Evolutionary conservation across 2,888 invertebrate species (phyloP).

Genomic region (Malachius bipustulatus): DNA sequence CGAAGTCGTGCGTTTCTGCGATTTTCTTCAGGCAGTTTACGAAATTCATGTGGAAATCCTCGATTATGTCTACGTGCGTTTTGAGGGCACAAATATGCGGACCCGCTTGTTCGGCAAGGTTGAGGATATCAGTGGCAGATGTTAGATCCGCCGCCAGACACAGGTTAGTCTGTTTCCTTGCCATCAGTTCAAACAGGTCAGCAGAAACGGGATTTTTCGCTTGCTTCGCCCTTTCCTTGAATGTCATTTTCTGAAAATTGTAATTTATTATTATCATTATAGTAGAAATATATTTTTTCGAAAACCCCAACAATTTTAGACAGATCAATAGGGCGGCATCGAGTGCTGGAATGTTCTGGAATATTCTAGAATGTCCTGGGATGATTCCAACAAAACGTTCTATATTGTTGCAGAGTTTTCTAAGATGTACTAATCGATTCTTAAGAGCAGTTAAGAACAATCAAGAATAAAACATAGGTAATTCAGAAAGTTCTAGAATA

Average conservation of each 20-base stretch:
- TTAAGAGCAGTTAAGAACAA: too few relatives aligned
- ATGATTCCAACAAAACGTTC: too few relatives aligned
- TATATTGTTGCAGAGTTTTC: too few relatives aligned
- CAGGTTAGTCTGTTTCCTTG: constrained; percentile 73
- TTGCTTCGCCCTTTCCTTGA: constrained; percentile 45
- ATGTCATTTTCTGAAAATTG: constrained; percentile 41
- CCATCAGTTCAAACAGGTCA: constrained; percentile 66
- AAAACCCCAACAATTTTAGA: too few relatives aligned
- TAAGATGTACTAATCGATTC: too few relatives aligned
- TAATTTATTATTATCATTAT: constrained; percentile 6
- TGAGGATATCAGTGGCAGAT: constrained; percentile 54
- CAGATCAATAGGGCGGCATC: too few relatives aligned
- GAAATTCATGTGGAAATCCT: constrained; percentile 62
- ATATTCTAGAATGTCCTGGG: too few relatives aligned
- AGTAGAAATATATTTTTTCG: too few relatives aligned
- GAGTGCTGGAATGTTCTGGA: too few relatives aligned
- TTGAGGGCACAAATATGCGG: constrained; percentile 81
- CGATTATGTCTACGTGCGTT: constrained; percentile 79
- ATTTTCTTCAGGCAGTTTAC: constrained; percentile 49
- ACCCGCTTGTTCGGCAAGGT: constrained; percentile 63
- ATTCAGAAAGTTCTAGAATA: too few relatives aligned
- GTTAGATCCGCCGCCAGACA: constrained; percentile 85
- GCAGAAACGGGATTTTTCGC: constrained; percentile 50
- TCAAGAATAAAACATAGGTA: too few relatives aligned
- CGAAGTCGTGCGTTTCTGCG: constrained; percentile 67